Evolutionary conservation across 2,888 invertebrate genomes (phyloP).

Genomic region (Bursaphelenchus okinawaensis): DNA sequence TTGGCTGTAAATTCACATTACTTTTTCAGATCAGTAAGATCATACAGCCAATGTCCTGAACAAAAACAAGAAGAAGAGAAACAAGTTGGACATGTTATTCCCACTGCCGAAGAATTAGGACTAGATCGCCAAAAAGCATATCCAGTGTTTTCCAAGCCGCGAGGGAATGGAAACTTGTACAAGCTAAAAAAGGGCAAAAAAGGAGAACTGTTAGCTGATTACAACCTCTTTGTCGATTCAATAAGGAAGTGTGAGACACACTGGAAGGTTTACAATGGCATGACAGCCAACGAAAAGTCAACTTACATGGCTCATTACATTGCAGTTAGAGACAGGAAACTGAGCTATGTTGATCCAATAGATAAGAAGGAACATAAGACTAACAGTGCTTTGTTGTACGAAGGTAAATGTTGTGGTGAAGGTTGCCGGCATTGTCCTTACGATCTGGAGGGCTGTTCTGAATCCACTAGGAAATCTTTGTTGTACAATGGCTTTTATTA

Average conservation of each 20-base stretch:
- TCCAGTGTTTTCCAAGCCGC: constrained; percentile 42
- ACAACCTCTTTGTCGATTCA: constrained; percentile 50
- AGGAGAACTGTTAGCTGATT: constrained; percentile 50
- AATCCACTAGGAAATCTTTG: constrained; percentile 31
- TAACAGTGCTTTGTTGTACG: constrained; percentile 39
- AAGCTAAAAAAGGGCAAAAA: constrained; percentile 36
- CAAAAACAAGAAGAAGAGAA: not conserved
- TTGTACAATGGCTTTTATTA: constrained; percentile 54
- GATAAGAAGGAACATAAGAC: constrained; percentile 25
- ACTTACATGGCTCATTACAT: constrained; percentile 48
- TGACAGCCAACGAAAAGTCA: constrained; percentile 45
- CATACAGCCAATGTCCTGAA: constrained; percentile 1
- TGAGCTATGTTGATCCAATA: constrained; percentile 45
- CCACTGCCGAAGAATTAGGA: constrained; percentile 21
- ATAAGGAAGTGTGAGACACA: constrained; percentile 39
- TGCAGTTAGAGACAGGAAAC: constrained; percentile 46
- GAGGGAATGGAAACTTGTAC: constrained; percentile 29
- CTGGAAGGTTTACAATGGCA: constrained; percentile 40
- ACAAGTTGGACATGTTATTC: not conserved
- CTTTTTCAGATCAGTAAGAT: not conserved
- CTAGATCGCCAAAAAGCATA: constrained; percentile 31
- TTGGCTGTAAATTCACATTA: not conserved
- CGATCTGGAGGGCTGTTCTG: constrained; percentile 40
- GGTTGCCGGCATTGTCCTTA: constrained; percentile 57
- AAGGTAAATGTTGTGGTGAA: constrained; percentile 53